Base-by-base conservation (phyloP, 1,140 invertebrate species). In the Megalonaias nervosa region DNA sequence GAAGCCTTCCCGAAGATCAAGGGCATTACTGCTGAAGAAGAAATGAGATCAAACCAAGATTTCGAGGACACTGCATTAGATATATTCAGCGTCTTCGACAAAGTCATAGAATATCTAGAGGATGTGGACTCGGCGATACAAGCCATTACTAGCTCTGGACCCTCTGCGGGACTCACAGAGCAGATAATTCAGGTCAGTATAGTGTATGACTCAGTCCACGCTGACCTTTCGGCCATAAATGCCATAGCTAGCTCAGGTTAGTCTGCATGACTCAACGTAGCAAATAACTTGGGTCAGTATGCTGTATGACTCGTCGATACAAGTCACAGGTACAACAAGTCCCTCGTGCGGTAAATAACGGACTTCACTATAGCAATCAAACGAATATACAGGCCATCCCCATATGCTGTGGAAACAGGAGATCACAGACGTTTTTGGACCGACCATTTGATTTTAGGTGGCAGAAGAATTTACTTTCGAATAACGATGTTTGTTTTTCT, bases 61-160 rank as follows among this genome's bases (percentile, higher is more conserved):
- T 72, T 78, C 26, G 65, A 73, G 57, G 57, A 67, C 13, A 62
- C 59, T 23, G 48, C 76, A 2, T 68, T 78, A 71, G 56, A 68
- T 48, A 78, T 78, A 13, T 78, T 67, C 64, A 38, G 60, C 14
- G 67, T 78, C 38, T 78, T 78, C 56, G 76, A 78, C 38, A 66
- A 58, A 58, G 70, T 78, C 31, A 68, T 78, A 26, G 26, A 56
- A 3, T 66, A 78, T 23, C 58, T 78, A 60, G 76, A 78, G 64
- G 56, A 72, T 6, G 76, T 78, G 4, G 69, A 78, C 65, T 73
- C 72, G 58, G 76, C 76, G 15, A 56, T 78, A 17, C 21, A 73
- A 26, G 64, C 56, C 1, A 78, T 78, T 13, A 21, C 67, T 21
- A 73, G 58, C 38, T 65, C 57, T 6, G 65, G 70, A 14, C n/a